A percentile compares a stretch with the other conserved stretches of the same genome.
These are phyloP conservation scores for Rhinopomastus cyanomelas DNA, from an alignment of 2,113 vertebrate species.

Conservation along the genomic window DNA sequence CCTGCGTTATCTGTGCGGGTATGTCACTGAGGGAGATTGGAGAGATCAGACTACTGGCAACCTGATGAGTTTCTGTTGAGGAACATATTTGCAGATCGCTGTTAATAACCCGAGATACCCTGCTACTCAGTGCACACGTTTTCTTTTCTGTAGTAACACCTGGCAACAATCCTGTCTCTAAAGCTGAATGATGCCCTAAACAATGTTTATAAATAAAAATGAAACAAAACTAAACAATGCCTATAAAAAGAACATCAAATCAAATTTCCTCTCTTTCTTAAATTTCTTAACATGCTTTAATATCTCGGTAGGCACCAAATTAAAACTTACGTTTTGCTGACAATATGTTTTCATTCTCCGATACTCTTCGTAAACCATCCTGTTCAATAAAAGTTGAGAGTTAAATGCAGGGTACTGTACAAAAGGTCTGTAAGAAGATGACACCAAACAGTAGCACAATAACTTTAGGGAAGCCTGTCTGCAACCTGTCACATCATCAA, in stretches of 20 bases:
- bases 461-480: background rate
- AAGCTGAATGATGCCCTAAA: background rate
- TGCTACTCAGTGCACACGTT: background rate
- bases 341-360: slow-evolving; percentile 91
- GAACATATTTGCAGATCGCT: background rate
- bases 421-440: background rate
- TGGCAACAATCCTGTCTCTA: background rate
- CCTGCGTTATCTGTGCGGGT: slow-evolving; percentile 86
- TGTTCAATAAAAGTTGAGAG: slow-evolving; percentile 66
- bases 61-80: slow-evolving; percentile 82
- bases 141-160: background rate
- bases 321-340: slow-evolving; percentile 89
- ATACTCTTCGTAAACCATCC: slow-evolving; percentile 92
- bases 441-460: background rate
- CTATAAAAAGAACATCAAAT: background rate
- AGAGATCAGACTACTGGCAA: slow-evolving; percentile 76
- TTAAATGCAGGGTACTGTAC: slow-evolving; percentile 13
- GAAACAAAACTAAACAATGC: background rate
- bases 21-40: slow-evolving; percentile 87
- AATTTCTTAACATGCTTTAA: background rate
- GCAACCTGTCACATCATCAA: background rate
- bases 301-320: background rate
- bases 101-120: background rate
- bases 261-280: background rate
- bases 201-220: background rate